Percentiles rank a stretch among this genome's conserved stretches.
These are phyloP conservation scores for Hipparchia semele DNA, from an alignment of 2,888 invertebrate genomes.

Conservation along the genomic window DNA sequence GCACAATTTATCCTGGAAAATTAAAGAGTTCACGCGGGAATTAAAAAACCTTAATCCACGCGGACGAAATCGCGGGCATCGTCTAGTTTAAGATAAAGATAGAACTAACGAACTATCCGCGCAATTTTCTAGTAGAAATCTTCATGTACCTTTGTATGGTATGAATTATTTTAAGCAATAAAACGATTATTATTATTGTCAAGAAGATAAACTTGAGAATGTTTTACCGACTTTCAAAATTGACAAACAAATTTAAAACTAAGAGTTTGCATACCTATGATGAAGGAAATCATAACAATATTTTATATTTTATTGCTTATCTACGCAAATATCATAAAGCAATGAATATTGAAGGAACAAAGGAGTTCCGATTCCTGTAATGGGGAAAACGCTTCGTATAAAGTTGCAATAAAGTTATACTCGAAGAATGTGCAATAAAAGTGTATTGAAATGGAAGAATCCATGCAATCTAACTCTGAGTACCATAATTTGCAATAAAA, in stretches of 20 bases:
- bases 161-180: no score
- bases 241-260: conserved; percentile 2
- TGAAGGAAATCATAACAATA: conserved; percentile 49
- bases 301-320: conserved; percentile 55
- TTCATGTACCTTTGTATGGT: no score
- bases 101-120: no score
- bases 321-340: conserved; percentile 49
- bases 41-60: no score
- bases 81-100: no score
- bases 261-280: conserved; percentile 40
- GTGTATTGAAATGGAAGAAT: conserved; percentile 13
- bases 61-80: no score
- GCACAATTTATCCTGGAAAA: no score
- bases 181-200: neutral
- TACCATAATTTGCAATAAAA: conserved; percentile 2
- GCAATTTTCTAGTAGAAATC: no score
- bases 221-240: neutral
- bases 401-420: conserved; percentile 29
- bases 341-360: conserved; percentile 47
- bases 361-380: conserved; percentile 37
- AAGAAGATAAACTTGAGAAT: neutral
- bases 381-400: conserved; percentile 24
- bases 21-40: no score
- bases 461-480: conserved; percentile 2
- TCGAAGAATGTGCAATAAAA: conserved; percentile 16